Evolutionary conservation across 2,113 vertebrate species (phyloP).

Genomic region (Ellobius talpinus): DNA sequence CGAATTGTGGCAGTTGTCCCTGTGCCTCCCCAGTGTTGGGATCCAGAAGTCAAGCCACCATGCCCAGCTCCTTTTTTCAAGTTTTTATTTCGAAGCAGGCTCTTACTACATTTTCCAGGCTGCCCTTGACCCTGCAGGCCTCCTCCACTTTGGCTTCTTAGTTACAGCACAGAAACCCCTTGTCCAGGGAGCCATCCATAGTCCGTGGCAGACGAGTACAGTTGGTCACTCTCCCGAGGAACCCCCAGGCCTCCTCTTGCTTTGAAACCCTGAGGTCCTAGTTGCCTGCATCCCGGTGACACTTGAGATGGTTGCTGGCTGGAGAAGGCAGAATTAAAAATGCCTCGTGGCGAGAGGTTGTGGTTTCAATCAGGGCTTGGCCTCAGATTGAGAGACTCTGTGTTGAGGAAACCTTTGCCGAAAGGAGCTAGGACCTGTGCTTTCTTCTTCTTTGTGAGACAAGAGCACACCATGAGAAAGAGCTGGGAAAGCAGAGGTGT

Average conservation of each 20-base stretch:
- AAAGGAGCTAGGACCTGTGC: neutral
- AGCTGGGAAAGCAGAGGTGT: neutral
- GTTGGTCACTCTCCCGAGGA: neutral
- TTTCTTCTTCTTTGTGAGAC: neutral
- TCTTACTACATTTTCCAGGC: neutral
- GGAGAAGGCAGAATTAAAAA: neutral
- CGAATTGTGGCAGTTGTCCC: neutral
- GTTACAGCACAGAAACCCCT: neutral
- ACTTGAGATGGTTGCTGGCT: neutral
- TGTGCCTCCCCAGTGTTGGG: neutral
- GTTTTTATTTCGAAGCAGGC: neutral
- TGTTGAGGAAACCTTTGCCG: neutral
- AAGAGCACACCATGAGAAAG: neutral
- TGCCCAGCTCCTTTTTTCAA: neutral
- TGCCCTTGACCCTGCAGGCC: neutral
- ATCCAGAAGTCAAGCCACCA: neutral
- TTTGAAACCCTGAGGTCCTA: neutral
- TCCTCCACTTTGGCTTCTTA: neutral
- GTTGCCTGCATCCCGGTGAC: neutral
- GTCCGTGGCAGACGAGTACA: neutral
- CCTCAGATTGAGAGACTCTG: neutral
- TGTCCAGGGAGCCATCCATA: neutral
- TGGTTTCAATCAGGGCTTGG: neutral
- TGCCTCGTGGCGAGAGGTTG: neutral
- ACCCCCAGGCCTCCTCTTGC: neutral